These are phyloP conservation scores for Catocala fraxini DNA, from an alignment of 2,888 invertebrate genomes.

Conservation along the genomic window DNA sequence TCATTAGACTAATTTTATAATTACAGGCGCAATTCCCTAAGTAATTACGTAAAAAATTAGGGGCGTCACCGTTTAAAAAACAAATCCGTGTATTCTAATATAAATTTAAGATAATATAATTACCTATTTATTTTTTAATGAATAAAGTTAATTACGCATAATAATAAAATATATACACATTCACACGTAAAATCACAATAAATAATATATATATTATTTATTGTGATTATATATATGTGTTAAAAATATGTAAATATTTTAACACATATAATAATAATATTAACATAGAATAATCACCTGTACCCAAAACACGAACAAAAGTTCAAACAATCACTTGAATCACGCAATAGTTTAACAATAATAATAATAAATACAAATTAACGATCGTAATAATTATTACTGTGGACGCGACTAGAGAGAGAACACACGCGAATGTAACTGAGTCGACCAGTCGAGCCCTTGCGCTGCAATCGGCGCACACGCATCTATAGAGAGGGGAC, in stretches of 20 bases:
- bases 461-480: slow-evolving; percentile 16
- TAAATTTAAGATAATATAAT: too few species aligned
- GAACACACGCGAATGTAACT: slow-evolving; percentile 7
- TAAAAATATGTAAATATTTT: too few species aligned
- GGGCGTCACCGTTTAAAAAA: too few species aligned
- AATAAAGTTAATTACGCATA: not conserved
- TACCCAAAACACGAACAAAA: slow-evolving; percentile 15
- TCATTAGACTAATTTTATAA: too few species aligned
- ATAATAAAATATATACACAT: not conserved
- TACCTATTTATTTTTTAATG: too few species aligned
- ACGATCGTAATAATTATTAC: slow-evolving; percentile 1
- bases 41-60: too few species aligned
- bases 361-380: not conserved
- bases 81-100: too few species aligned
- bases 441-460: slow-evolving; percentile 11
- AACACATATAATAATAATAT: slow-evolving; percentile 1
- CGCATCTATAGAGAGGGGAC: slow-evolving; percentile 17
- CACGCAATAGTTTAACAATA: not conserved
- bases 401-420: slow-evolving; percentile 2
- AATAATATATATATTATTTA: not conserved
- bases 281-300: slow-evolving; percentile 24
- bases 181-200: slow-evolving; percentile 1
- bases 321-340: slow-evolving; percentile 7
- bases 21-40: too few species aligned
- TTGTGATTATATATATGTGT: too few species aligned